Conservation (phyloP, 2,888 invertebrate genomes). For the Cordilura impudica region DNA sequence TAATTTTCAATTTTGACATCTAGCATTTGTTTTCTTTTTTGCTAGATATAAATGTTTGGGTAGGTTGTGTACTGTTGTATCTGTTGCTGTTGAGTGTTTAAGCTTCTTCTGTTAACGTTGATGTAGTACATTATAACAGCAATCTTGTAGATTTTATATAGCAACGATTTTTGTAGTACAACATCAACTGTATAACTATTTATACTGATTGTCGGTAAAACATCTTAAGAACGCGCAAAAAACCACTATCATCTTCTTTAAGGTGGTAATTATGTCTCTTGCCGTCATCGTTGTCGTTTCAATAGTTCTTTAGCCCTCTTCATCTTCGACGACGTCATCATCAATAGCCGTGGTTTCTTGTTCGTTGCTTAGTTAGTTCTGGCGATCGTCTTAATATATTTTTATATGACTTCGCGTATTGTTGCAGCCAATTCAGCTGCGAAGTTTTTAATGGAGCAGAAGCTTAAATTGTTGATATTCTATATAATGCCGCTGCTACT, state of each 20-base stretch:
- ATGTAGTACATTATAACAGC: conserved; percentile 41
- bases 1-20: too few relatives aligned
- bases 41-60: neutral
- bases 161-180: conserved; percentile 32
- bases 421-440: conserved; percentile 30
- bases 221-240: conserved; percentile 71
- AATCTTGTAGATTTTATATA: conserved; percentile 27
- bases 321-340: neutral
- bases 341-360: neutral
- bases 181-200: conserved; percentile 39
- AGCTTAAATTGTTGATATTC: neutral
- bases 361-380: conserved; percentile 34
- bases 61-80: neutral
- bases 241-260: conserved; percentile 76
- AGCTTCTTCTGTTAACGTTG: conserved; percentile 42
- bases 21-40: too few relatives aligned
- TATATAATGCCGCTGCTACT: neutral
- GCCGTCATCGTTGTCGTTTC: neutral
- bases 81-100: conserved; percentile 38
- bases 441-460: conserved; percentile 3
- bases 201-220: conserved; percentile 69
- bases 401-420: conserved; percentile 39
- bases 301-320: neutral
- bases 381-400: conserved; percentile 45
- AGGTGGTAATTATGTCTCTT: conserved; percentile 76